Evolutionary conservation across 1,140 invertebrate genomes (phyloP), one percentile per base, ranked within the genome.

Genomic region (Caenorhabditis latens): DNA sequence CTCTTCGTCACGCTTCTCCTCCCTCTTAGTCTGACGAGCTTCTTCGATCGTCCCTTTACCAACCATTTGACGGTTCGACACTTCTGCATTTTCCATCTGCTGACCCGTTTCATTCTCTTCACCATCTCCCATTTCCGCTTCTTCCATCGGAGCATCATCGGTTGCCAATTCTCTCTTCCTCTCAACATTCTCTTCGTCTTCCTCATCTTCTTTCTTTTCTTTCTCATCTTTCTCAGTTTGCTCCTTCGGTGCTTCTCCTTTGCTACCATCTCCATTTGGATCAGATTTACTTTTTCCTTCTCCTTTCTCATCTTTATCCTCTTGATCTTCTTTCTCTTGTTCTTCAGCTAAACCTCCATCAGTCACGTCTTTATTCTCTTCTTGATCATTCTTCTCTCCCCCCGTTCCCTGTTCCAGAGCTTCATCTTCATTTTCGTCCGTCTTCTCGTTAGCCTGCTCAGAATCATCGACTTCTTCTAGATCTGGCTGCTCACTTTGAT

Each of bases 391-490:
- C 24, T 83, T 42, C 32, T 83, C 82, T 16, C 50, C 57, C 8
- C 82, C 57, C 1, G 50, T 83, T 42, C 50, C 50, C 43, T 55
- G 82, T 83, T 83, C 82, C 8, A 57, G 50, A 57, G 50, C 82
- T 83, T 42, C 21, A 83, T 83, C 82, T 16, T 83, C 82, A 21
- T 40, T 83, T n/a, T 58, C 32, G 32, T 32, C 32, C 2, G 1
- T 83, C 40, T 57, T 8, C 21, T 83, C 50, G 1, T 57, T 14
- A 14, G 8, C 42, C 13, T 57, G 40, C 16, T 83, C 53, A 32
- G 32, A 32, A 50, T 84, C 91, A 89, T 43, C 88, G n/a, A 86
- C 83, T 65, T 91, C 88, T 57, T 85, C 83, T 61, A 40, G 61
- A 40, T 65, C 82, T 55, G 86, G 82, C 11, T 85, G 57, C 58